Evolutionary conservation across 2,797 vertebrate genomes (phyloP).

Genomic region (Pogoniulus pusillus): DNA sequence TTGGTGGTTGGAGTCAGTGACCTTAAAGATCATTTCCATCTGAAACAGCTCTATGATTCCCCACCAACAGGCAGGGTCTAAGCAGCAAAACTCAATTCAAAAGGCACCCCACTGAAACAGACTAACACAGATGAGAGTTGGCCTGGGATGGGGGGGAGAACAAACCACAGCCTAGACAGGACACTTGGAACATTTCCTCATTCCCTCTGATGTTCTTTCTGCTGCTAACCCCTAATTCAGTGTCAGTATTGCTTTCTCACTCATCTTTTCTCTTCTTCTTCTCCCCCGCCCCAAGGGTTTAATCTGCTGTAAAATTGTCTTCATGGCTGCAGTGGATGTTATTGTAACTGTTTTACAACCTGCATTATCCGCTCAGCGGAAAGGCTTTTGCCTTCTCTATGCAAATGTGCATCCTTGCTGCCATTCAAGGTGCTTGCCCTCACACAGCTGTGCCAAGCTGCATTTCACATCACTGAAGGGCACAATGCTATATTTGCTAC

Average conservation of each 20-base stretch:
- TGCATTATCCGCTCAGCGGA: conserved; percentile 53
- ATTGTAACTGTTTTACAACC: conserved; percentile 66
- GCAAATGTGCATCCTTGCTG: conserved; percentile 49
- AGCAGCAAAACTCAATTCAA: neutral
- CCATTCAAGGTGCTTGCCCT: neutral
- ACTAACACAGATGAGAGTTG: neutral
- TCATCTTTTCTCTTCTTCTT: conserved; percentile 28
- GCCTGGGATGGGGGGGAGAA: too few relatives aligned
- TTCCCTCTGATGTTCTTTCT: neutral
- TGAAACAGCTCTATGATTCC: neutral
- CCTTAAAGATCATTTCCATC: too few relatives aligned
- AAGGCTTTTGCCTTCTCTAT: conserved; percentile 50
- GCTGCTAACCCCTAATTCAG: conserved; percentile 54
- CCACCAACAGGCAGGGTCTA: neutral
- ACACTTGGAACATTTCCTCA: neutral
- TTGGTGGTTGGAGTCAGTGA: too few relatives aligned
- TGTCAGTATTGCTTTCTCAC: conserved; percentile 32
- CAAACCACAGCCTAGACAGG: neutral
- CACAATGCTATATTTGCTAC: neutral
- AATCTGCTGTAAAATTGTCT: conserved; percentile 79
- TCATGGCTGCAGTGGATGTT: conserved; percentile 62
- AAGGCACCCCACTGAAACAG: neutral
- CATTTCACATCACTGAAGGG: neutral
- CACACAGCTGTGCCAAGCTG: neutral
- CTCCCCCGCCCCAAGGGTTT: conserved; percentile 46